Conservation (phyloP, 2,113 vertebrate species). For the Pungitius pungitius region DNA sequence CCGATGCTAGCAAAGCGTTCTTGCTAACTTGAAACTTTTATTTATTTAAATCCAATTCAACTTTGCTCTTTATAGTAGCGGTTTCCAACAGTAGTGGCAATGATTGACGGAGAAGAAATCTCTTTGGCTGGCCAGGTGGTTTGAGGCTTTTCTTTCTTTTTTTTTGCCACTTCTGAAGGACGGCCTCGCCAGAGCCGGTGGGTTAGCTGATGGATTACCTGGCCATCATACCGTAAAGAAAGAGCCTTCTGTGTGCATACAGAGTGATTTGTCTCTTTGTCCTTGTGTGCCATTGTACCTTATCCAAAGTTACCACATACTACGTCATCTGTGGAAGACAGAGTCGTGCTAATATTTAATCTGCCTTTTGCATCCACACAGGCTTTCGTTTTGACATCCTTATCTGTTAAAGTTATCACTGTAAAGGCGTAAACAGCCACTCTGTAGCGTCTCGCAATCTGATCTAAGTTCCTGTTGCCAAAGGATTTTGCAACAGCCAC, state of each 20-base stretch:
- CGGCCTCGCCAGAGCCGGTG: neutral
- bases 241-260: conserved; percentile 1
- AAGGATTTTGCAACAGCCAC: conserved; percentile 22
- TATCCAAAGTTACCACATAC: neutral
- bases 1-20: neutral
- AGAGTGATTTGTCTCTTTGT: conserved; percentile 13
- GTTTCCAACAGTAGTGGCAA: neutral
- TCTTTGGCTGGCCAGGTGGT: neutral
- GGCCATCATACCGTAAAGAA: neutral
- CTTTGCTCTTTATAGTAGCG: neutral
- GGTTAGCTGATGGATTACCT: neutral
- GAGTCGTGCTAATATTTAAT: conserved; percentile 20
- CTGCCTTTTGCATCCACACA: neutral
- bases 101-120: neutral
- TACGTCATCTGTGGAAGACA: neutral
- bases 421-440: no score
- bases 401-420: neutral
- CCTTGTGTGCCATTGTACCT: conserved; percentile 18
- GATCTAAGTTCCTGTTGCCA: conserved; percentile 38
- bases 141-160: neutral
- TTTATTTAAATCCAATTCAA: neutral
- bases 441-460: conserved; percentile 15
- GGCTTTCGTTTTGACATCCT: neutral
- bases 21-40: neutral
- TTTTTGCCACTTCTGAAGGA: neutral